Evolutionary conservation across 2,113 vertebrate genomes (phyloP), one percentile per base, ranked within the genome.

Genomic region (Toxotes jaculatrix): DNA sequence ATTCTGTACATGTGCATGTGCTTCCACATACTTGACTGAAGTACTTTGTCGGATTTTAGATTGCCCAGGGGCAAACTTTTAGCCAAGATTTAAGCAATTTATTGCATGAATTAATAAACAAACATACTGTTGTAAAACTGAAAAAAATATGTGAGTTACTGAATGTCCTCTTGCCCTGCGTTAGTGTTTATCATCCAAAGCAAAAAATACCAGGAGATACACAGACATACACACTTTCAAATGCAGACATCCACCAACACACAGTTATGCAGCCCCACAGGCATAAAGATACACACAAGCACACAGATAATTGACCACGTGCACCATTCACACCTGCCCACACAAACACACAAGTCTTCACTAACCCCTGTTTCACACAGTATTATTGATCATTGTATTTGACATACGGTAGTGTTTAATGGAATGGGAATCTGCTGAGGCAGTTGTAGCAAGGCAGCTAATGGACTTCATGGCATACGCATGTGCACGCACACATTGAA

Each of bases 401-500:
- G 73, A 85, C 74, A 61, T 69, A 77, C 61, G 84, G 79, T 70
- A 76, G 70, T 86, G 74, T 79, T 88, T 91, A 90, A 93, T 87
- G 66, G 56, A 82, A 85, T 6, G 7, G 65, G 87, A 85, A 90
- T 81, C 55, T 87, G 84, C 86, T 87, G 84, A 88, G 74, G 60
- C 70, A 79, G 45, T 77, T 53, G 38, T 70, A 43, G 76, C 64
- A 32, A 49, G 27, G 34, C 36, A 74, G 71, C 72, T 81, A 89
- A 90, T 90, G 78, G 70, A 89, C 65, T 85, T 55, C 59, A 60
- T 73, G 59, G 85, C 74, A 61, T 21, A 69, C 53, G 45, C 74
- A 81, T 74, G 71, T 70, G 82, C 84, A 51, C 23, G 38, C 56
- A 55, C 65, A 62, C 69, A 68, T 4, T 60, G 23, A 82, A 38